These are phyloP conservation scores for Luscinia luscinia DNA, from an alignment of 2,797 vertebrate genomes.

Conservation along the genomic window DNA sequence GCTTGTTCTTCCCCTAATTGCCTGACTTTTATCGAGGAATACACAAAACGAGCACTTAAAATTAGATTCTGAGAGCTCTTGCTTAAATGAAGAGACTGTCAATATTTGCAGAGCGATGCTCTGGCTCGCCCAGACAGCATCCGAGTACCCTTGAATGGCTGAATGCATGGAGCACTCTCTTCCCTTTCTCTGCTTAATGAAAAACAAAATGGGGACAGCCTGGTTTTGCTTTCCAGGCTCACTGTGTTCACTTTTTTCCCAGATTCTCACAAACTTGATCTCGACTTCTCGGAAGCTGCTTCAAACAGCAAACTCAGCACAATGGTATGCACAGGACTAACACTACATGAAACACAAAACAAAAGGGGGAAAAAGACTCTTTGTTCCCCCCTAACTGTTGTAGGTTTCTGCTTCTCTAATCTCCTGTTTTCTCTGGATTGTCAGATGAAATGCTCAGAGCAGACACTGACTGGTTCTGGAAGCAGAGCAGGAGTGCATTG, in stretches of 20 bases:
- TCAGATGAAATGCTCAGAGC: slow-evolving; percentile 14
- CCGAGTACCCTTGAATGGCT: slow-evolving; percentile 20
- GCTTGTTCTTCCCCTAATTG: slow-evolving; percentile 22
- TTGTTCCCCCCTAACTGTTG: accelerated
- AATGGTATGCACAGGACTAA: background rate
- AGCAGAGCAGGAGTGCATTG: background rate
- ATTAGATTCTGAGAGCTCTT: slow-evolving; percentile 56
- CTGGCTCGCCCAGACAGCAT: slow-evolving; percentile 14
- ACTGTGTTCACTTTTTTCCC: background rate
- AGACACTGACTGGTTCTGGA: background rate
- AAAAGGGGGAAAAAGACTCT: accelerated
- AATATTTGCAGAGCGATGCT: slow-evolving; percentile 34
- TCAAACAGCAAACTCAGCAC: background rate
- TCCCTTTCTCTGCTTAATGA: slow-evolving; percentile 32
- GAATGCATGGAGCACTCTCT: slow-evolving; percentile 13
- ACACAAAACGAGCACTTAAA: slow-evolving; percentile 24
- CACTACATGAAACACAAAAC: background rate
- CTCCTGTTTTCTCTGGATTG: background rate
- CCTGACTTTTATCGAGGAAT: slow-evolving; percentile 9
- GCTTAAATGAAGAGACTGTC: slow-evolving; percentile 50
- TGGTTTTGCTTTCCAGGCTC: background rate
- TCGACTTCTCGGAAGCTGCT: background rate
- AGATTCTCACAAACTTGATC: background rate
- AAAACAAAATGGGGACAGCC: background rate
- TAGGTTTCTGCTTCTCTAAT: slow-evolving; percentile 16